Base-by-base conservation (phyloP, 2,113 vertebrate genomes). In the human region DNA sequence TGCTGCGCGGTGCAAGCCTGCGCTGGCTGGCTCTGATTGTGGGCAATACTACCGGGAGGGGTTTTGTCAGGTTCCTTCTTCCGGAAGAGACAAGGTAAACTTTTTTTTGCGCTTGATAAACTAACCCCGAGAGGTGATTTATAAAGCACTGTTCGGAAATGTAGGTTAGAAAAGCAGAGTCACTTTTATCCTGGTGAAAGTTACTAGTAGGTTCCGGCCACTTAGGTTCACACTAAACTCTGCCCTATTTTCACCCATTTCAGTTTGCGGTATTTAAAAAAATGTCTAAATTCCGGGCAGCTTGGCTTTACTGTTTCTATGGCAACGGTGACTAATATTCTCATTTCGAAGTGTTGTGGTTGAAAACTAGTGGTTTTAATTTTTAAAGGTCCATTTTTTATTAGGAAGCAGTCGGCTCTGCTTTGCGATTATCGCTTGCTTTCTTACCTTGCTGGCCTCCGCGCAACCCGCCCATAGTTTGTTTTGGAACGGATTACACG, bases 291-390 rank as follows among this genome's bases (percentile, higher is more conserved):
- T 35, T 17, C 30, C 5, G 40, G 70, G 40, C 50, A 90, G 90
- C 52, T 85, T 59, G 43, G 68, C 85, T 75, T 96, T 81, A 73
- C 59, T 13, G 86, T 96, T 97, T 96, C 93, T 93, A 48, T 94
- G 83, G 64, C 75, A 88, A 73, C 57, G 30, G 59, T 93, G 45
- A 89, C 79, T 80, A 38, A 45, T 96, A 92, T 27, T 92, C 23
- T 93, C 57, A 93, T 87, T 96, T 88, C 38, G 13, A 82, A 94
- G 45, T 20, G 89, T 68, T 61, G 61, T 85, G 76, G 45, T 87
- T 93, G 64, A 89, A 85, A 91, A 76, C 75, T 70, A 94, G 84
- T 95, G 95, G 43, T 61, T 87, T 88, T 96, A 90, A 68, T 79
- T 90, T 66, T 82, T 55, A 76, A 96, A 93, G 48, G 38, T 87